Conservation (phyloP, 2,797 vertebrate species). For the Tokudaia muenninki region DNA sequence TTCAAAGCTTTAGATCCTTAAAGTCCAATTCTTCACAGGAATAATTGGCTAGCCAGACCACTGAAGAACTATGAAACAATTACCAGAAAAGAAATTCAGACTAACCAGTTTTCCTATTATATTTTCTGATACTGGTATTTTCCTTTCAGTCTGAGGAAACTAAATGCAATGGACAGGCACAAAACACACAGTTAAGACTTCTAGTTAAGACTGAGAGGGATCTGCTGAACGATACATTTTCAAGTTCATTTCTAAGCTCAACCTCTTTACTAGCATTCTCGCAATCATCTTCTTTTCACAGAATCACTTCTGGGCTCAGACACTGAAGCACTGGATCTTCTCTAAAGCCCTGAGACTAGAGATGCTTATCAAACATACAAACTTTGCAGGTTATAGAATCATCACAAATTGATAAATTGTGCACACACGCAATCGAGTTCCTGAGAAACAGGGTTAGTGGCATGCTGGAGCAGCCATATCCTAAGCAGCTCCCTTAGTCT, state of each 20-base stretch:
- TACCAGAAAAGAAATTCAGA: slow-evolving; percentile 6
- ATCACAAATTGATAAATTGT: background rate
- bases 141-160: slow-evolving; percentile 5
- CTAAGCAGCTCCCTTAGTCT: background rate
- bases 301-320: background rate
- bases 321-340: background rate
- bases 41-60: background rate
- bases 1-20: background rate
- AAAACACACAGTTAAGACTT: background rate
- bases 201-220: background rate
- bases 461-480: background rate
- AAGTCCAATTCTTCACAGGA: background rate
- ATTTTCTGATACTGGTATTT: background rate
- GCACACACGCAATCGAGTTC: slow-evolving; percentile 4
- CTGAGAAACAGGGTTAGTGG: slow-evolving; percentile 12
- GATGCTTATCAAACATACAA: background rate
- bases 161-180: background rate
- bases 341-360: background rate
- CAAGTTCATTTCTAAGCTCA: background rate
- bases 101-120: background rate
- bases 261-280: background rate
- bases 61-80: background rate
- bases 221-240: background rate
- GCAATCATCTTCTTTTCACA: background rate
- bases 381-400: background rate